Percentiles rank a stretch among this genome's conserved stretches.
Conservation (phyloP, 2,888 invertebrate species). For the Drosophila sordidapex region DNA sequence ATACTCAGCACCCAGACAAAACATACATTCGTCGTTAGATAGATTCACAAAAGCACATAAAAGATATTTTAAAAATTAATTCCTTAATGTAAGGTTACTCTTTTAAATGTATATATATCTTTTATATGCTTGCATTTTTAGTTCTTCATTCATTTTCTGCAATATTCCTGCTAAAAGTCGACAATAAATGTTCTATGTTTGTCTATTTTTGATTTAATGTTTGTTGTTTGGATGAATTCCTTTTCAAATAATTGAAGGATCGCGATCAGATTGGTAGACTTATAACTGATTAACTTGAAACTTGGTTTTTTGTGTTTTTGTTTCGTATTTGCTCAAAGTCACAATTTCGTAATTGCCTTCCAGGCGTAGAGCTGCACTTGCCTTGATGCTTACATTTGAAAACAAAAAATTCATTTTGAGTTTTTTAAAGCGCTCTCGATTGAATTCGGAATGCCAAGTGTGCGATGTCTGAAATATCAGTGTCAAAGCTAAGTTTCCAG, state of each 20-base stretch:
- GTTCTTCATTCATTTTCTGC: neutral
- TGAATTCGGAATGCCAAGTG: conserved; percentile 26
- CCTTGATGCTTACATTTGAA: neutral
- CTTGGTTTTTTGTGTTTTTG: neutral
- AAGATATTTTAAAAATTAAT: neutral
- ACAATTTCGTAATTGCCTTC: neutral
- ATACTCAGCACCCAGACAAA: neutral
- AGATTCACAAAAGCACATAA: neutral
- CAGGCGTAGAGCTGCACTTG: neutral
- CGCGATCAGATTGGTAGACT: neutral
- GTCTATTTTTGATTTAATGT: neutral
- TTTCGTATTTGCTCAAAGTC: neutral
- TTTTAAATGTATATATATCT: neutral
- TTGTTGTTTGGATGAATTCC: neutral
- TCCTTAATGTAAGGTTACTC: neutral
- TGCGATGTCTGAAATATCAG: conserved; percentile 15
- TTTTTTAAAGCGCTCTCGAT: neutral
- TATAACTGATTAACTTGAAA: neutral
- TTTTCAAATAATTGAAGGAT: neutral
- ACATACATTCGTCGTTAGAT: neutral
- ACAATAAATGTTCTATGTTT: too few species aligned
- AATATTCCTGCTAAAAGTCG: too few species aligned
- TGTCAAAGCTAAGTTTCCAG: conserved; percentile 12
- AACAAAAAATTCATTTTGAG: neutral
- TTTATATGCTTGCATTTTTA: neutral